Evolutionary conservation across 1,140 invertebrate species (phyloP).

Genomic region (Sycobia sp.): DNA sequence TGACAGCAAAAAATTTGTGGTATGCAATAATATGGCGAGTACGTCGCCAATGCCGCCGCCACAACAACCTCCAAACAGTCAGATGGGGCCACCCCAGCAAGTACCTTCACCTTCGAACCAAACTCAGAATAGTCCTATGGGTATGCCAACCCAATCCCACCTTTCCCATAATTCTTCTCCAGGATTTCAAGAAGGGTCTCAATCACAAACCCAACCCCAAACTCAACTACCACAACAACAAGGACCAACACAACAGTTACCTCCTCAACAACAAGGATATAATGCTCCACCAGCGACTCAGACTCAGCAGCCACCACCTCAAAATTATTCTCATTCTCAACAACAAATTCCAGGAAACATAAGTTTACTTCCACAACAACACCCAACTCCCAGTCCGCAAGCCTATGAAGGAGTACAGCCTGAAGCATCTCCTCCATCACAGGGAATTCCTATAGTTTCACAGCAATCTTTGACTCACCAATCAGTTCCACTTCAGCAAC

Average conservation of each 20-base stretch:
- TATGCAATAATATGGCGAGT: constrained; percentile 68
- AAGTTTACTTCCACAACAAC: constrained; percentile 34
- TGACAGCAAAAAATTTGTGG: too few relatives aligned
- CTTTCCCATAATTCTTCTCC: constrained; percentile 73
- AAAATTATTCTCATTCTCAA: constrained; percentile 62
- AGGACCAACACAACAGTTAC: constrained; percentile 11
- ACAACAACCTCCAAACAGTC: constrained; percentile 72
- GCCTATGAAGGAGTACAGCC: constrained; percentile 14
- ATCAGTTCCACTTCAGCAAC: not conserved
- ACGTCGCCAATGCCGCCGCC: constrained; percentile 82
- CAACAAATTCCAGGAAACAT: constrained; percentile 64
- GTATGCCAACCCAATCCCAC: constrained; percentile 30
- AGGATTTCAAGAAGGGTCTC: constrained; percentile 48
- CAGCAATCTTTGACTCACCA: constrained; percentile 9
- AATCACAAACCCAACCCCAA: constrained; percentile 57
- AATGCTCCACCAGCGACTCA: constrained; percentile 54
- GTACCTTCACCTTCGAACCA: constrained; percentile 71
- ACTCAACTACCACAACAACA: constrained; percentile 42
- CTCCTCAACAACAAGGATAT: constrained; percentile 41
- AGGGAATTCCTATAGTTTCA: not conserved
- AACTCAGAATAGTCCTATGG: constrained; percentile 59
- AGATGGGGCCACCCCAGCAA: constrained; percentile 79
- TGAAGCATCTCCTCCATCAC: not conserved
- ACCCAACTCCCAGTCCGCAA: constrained; percentile 18
- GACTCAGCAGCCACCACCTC: constrained; percentile 52